Conservation (phyloP, 2,113 vertebrate species). For the Rhynchopsitta pachyrhyncha region DNA sequence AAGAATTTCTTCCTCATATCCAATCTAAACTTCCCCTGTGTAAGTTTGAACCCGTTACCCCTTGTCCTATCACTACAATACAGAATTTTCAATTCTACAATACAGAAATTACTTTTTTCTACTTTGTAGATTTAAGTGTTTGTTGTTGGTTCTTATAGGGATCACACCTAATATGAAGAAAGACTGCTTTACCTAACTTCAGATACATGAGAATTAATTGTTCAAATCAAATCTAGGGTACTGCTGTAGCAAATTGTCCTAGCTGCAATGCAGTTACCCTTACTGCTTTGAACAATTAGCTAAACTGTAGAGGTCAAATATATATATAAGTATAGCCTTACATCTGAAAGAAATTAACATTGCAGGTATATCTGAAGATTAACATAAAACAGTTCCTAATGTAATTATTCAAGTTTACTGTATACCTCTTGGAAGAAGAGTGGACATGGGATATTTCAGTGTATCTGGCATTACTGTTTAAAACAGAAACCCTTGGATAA, state of each 20-base stretch:
- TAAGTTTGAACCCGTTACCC: too few relatives aligned
- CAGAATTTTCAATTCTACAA: too few relatives aligned
- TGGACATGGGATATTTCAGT: neutral
- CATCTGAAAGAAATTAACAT: neutral
- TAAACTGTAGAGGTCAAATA: neutral
- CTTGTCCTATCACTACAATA: too few relatives aligned
- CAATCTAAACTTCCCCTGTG: too few relatives aligned
- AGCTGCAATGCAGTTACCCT: neutral
- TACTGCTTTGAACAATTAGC: neutral
- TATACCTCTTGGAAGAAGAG: neutral
- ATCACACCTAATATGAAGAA: neutral
- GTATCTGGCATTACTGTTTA: neutral
- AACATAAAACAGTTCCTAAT: neutral
- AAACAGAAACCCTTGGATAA: neutral
- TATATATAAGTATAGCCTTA: neutral
- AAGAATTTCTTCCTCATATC: too few relatives aligned
- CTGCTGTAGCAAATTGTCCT: neutral
- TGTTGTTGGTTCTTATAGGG: neutral
- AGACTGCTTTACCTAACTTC: neutral
- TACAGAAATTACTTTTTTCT: neutral
- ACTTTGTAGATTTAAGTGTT: neutral
- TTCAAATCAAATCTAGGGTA: neutral
- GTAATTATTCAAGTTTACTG: neutral
- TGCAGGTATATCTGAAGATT: neutral
- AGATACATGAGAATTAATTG: neutral